These are phyloP conservation scores for Trigoniulus corallinus DNA, from an alignment of 1,140 invertebrate species.

Conservation along the genomic window DNA sequence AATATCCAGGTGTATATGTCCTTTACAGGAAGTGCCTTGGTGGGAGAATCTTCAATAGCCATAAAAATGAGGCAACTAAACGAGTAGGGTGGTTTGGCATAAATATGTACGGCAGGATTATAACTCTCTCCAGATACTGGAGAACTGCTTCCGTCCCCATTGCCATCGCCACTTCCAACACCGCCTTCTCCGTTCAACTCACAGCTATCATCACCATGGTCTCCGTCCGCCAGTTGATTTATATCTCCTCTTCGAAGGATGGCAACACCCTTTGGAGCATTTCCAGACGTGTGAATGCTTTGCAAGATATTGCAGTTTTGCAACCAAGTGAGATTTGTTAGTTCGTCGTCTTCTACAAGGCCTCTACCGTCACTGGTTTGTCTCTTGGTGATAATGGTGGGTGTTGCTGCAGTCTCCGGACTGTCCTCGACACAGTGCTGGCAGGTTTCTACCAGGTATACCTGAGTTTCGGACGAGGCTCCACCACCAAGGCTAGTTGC, in stretches of 20 bases:
- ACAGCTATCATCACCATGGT: no score
- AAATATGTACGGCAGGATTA: conserved; percentile 48
- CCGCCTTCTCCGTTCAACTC: no score
- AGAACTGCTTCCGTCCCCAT: conserved; percentile 13
- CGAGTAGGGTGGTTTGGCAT: conserved; percentile 84
- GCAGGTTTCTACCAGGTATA: not conserved
- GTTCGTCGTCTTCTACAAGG: conserved; percentile 48
- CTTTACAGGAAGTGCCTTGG: conserved; percentile 79
- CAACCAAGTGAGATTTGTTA: conserved; percentile 76
- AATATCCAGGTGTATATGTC: conserved; percentile 98
- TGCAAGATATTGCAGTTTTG: conserved; percentile 69
- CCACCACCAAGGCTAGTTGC: not conserved
- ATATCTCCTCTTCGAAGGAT: not conserved
- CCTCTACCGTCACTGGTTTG: not conserved
- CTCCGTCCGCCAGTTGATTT: no score
- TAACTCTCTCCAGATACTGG: conserved; percentile 18
- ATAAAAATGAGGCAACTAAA: conserved; percentile 93
- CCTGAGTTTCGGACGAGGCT: not conserved
- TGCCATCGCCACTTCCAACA: not conserved
- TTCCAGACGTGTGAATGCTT: not conserved
- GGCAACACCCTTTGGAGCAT: not conserved
- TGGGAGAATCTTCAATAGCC: conserved; percentile 82
- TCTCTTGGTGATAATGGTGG: not conserved
- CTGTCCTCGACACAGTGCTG: not conserved
- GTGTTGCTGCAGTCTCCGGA: not conserved